Base-by-base conservation (phyloP, 2,888 invertebrate species). In the Coronaproctus castanopsis region DNA sequence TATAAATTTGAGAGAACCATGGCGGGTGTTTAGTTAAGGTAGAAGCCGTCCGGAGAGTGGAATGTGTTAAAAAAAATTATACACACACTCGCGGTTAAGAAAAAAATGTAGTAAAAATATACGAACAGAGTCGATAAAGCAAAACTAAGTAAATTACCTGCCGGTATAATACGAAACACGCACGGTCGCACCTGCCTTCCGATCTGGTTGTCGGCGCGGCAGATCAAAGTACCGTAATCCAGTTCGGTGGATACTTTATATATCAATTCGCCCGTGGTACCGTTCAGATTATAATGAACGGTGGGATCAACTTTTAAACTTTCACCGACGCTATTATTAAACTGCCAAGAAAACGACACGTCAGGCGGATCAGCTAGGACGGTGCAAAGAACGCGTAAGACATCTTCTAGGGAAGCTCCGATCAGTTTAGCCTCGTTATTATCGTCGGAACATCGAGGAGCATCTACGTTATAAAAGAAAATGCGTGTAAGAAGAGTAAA, bases 321-420 rank as follows among this genome's bases (percentile, higher is more conserved):
- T 61, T 71, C 71, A 5, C 67, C 67, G 3, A 36, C 54, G 57
- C 65, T 66, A 61, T 67, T 66, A 62, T 67, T 67, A 63, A 67
- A 67, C 62, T 66, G 65, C 67, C 67, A 67, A 24, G 65, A 57
- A 55, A 66, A 66, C 22, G 62, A 62, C 21, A 66, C 63, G 21
- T 65, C 61, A n/a, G 63, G 54, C 21, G 67, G 67, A 58, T 67
- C 66, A 21, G 67, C 65, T 21, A 64, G 62, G 21, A 67, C 66
- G 21, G 65, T 63, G 55, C 67, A 67, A n/a, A 83, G 79, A 61
- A 87, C 82, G 63, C 81, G 80, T 63, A 87, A 76, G 2, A 82
- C 80, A 69, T 91, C 91, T 70, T 88, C 87, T 65, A 89, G 73
- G 57, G 87, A 87, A 8, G 87, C 87, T 18, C 90, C 90, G 61